A percentile compares a stretch with the other conserved stretches of the same genome.
Conservation (phyloP, 1,140 invertebrate species). For the Pentalonia nigronervosa region DNA sequence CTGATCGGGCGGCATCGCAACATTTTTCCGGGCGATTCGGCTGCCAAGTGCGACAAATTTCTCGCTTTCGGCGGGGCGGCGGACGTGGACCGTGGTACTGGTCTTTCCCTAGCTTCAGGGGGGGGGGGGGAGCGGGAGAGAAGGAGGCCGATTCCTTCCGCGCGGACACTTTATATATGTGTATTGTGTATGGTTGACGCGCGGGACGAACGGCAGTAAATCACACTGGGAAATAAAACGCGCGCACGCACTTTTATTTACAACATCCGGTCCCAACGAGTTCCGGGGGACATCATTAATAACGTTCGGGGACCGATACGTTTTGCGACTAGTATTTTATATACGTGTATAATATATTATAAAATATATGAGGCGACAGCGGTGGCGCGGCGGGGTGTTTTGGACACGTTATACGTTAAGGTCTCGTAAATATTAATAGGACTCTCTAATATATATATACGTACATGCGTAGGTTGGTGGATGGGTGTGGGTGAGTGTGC, state of each 20-base stretch:
- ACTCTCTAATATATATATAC: background rate
- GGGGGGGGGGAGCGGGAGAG: background rate
- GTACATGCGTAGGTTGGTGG: no score
- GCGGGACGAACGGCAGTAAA: slow-evolving; percentile 33
- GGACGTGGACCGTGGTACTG: background rate
- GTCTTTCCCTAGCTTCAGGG: background rate
- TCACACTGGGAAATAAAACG: slow-evolving; percentile 50
- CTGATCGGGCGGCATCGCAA: background rate
- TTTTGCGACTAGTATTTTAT: background rate
- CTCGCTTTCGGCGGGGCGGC: background rate
- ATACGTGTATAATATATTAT: background rate
- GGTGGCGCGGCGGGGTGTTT: background rate
- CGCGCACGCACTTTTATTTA: slow-evolving; percentile 46
- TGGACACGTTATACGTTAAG: slow-evolving; percentile 29
- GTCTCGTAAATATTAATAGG: slow-evolving; percentile 39
- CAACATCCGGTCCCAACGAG: slow-evolving; percentile 39
- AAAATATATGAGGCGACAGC: background rate
- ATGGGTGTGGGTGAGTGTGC: background rate
- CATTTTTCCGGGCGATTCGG: slow-evolving; percentile 3
- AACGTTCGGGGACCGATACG: slow-evolving; percentile 54
- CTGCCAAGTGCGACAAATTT: slow-evolving; percentile 26
- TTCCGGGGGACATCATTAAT: slow-evolving; percentile 52
- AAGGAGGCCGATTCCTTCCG: background rate
- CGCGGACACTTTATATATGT: no score
- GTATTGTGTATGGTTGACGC: no score